A percentile compares a stretch with the other conserved stretches of the same genome.
phyloP scores from a whole-genome alignment of 2,888 invertebrate genomes.

The Lycia hirtaria region DNA sequence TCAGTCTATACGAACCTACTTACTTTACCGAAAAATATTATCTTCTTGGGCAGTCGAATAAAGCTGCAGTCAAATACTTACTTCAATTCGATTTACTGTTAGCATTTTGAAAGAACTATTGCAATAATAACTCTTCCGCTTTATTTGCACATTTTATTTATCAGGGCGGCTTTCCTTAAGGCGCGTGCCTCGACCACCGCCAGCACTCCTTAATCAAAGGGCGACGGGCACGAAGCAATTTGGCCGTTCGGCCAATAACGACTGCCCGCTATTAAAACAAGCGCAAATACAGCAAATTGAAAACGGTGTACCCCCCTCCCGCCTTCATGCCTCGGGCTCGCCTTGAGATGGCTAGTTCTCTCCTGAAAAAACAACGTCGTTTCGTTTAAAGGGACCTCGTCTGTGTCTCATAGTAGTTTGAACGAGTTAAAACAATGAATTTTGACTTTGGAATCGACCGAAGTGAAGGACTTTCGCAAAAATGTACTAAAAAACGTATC shows the following conservation, averaged over 20 bases:
- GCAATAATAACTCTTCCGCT: slow-evolving; percentile 32
- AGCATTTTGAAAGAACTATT: neutral
- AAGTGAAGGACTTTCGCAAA: no score
- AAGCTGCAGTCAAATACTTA: no score
- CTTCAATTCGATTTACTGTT: neutral
- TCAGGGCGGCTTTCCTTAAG: slow-evolving; percentile 62
- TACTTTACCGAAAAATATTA: no score
- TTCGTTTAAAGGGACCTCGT: slow-evolving; percentile 58
- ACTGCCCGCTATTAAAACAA: slow-evolving; percentile 84
- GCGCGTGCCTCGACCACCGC: slow-evolving; percentile 20
- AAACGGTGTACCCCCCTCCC: slow-evolving; percentile 70
- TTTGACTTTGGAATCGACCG: no score
- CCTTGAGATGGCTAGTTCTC: slow-evolving; percentile 59
- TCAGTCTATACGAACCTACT: no score
- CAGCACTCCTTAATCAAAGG: slow-evolving; percentile 76
- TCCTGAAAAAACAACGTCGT: slow-evolving; percentile 67
- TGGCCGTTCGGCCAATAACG: slow-evolving; percentile 80
- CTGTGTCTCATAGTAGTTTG: slow-evolving; percentile 38
- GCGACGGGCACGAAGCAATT: slow-evolving; percentile 83
- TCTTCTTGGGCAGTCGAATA: no score
- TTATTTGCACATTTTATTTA: slow-evolving; percentile 48
- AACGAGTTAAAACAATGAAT: neutral
- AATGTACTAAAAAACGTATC: no score
- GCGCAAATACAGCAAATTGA: slow-evolving; percentile 85
- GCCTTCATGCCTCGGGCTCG: slow-evolving; percentile 35